A percentile compares a stretch with the other conserved stretches of the same genome.
Evolutionary conservation across 2,113 vertebrate genomes (phyloP).

Genomic region (Campylorhamphus procurvoides): DNA sequence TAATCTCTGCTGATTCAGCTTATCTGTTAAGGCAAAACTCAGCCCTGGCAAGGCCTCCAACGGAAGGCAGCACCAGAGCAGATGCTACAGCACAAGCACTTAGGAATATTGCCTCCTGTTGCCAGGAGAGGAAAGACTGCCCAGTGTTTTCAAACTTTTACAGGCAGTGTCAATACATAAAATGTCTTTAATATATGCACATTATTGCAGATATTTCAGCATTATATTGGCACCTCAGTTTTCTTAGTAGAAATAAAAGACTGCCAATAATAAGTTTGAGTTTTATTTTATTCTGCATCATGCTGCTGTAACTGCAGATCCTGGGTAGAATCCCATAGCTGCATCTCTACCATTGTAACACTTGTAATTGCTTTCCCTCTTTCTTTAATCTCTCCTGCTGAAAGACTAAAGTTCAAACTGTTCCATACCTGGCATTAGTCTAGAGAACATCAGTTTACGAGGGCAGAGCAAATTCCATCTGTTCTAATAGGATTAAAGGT

Average conservation of each 20-base stretch:
- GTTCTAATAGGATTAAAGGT: conserved; percentile 39
- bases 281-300: background rate
- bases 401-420: conserved; percentile 4
- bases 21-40: background rate
- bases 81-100: background rate
- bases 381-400: background rate
- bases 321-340: background rate
- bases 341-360: background rate
- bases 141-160: conserved; percentile 13
- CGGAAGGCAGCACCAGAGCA: background rate
- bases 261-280: background rate
- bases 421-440: background rate
- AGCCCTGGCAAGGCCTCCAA: background rate
- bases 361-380: background rate
- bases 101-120: conserved; percentile 40
- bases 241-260: background rate
- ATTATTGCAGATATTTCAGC: background rate
- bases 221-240: background rate
- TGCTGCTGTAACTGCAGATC: background rate
- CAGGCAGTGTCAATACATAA: background rate
- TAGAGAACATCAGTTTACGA: conserved; percentile 13
- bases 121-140: conserved; percentile 4
- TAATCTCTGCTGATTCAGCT: conserved; percentile 4
- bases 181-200: conserved; percentile 1
- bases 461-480: background rate